phyloP scores from a whole-genome alignment of 1,140 invertebrate species.

The Contarinia nasturtii region DNA sequence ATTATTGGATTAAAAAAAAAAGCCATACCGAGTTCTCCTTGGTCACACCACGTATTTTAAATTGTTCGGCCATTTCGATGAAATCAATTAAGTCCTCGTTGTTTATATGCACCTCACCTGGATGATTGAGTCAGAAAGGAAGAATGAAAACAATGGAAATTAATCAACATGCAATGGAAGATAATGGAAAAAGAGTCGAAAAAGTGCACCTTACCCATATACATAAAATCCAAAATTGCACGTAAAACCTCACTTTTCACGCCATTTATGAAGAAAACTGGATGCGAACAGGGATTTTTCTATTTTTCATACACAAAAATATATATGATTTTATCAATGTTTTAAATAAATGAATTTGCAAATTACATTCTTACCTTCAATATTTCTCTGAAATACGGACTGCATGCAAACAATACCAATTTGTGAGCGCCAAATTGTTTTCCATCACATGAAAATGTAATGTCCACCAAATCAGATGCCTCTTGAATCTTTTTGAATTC shows the following conservation, averaged over 20 bases:
- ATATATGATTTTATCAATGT: neutral
- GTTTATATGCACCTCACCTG: constrained; percentile 65
- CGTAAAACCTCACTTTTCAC: constrained; percentile 55
- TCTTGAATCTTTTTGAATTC: constrained; percentile 1
- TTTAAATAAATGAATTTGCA: neutral
- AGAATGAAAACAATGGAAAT: too few species aligned
- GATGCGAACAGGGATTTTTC: constrained; percentile 33
- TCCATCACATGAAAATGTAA: constrained; percentile 50
- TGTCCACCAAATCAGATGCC: constrained; percentile 29
- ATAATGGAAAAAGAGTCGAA: too few species aligned
- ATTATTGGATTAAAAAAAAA: too few species aligned
- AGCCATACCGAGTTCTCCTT: constrained; percentile 17
- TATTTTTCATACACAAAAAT: constrained; percentile 35
- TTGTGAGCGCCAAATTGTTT: constrained; percentile 47
- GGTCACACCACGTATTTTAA: constrained; percentile 64
- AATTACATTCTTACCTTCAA: constrained; percentile 32
- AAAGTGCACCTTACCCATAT: too few species aligned
- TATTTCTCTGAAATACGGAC: constrained; percentile 49
- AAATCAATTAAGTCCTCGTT: constrained; percentile 60
- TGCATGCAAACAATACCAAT: constrained; percentile 48
- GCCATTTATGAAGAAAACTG: constrained; percentile 64
- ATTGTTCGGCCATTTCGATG: constrained; percentile 57
- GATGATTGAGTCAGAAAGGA: too few species aligned
- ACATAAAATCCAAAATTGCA: constrained; percentile 66
- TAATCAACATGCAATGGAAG: too few species aligned